phyloP scores from a whole-genome alignment of 30 jellyfish, hydroid and myxozoan species.

The Pseudorhiza aurosa region DNA sequence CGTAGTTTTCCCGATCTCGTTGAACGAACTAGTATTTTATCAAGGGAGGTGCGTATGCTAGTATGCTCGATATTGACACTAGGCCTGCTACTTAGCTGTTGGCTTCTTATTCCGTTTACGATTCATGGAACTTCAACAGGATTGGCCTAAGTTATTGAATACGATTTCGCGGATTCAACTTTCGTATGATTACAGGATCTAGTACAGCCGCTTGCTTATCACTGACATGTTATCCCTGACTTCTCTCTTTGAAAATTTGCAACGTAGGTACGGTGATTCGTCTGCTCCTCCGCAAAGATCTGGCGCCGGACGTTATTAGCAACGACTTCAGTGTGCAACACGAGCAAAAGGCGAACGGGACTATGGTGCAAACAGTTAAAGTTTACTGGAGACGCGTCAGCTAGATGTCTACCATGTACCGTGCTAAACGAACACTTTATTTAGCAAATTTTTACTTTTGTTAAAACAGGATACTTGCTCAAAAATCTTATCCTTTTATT shows the following conservation, averaged over 20 bases:
- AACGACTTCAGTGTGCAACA: background rate
- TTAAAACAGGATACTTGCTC: too few species aligned
- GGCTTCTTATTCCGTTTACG: too few species aligned
- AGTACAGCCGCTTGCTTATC: background rate
- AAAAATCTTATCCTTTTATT: too few species aligned
- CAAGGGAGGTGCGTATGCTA: too few species aligned
- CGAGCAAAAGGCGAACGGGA: background rate
- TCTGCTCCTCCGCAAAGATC: slow-evolving; percentile 57
- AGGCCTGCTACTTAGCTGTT: too few species aligned
- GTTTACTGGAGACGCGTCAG: background rate
- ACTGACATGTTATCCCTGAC: background rate
- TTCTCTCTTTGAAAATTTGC: background rate
- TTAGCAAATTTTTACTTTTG: background rate
- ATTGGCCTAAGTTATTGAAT: too few species aligned
- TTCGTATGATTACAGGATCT: background rate
- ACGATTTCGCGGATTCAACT: too few species aligned
- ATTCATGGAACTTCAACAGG: too few species aligned
- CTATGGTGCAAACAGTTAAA: background rate
- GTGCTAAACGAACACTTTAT: background rate
- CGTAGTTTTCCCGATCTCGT: too few species aligned
- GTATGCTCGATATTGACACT: too few species aligned
- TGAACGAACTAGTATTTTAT: too few species aligned
- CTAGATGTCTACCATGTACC: too few species aligned
- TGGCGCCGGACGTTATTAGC: slow-evolving; percentile 43
- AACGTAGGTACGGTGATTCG: slow-evolving; percentile 54